A percentile compares a stretch with the other conserved stretches of the same genome.
Conservation (phyloP, 2,113 vertebrate genomes). For the human region GRCh38 chr22:27215501-27216000, state of each 20-base stretch:
- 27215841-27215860: not conserved
- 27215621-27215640: not conserved
- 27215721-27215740: accelerated
- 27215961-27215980: not conserved
- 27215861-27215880: not conserved
- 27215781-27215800: not conserved
- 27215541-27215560: not conserved
- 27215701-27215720: not conserved
- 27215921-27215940: not conserved
- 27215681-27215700: accelerated
- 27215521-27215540: constrained; percentile 6
- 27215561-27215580: not conserved
- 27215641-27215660: not conserved
- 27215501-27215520: accelerated
- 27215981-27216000: accelerated
- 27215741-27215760: not conserved
- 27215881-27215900: not conserved
- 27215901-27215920: accelerated
- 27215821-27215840: not conserved
- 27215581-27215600: not conserved
- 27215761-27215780: not conserved
- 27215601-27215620: not conserved
- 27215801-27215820: not conserved
- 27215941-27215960: no score
- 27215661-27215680: accelerated